Conservation (phyloP, 2,888 invertebrate species). For the Erebia aethiops region DNA sequence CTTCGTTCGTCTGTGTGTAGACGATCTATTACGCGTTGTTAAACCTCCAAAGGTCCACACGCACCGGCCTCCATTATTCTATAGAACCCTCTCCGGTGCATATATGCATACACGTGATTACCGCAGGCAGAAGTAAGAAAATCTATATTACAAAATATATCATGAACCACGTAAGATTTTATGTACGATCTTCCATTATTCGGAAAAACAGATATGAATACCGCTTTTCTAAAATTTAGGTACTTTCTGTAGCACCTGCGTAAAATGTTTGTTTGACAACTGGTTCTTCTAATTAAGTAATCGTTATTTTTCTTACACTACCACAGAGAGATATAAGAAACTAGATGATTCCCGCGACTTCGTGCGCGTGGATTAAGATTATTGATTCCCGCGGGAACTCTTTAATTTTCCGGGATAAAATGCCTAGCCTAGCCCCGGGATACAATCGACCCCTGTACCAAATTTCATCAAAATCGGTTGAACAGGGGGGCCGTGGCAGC, state of each 20-base stretch:
- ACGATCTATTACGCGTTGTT: conserved; percentile 17
- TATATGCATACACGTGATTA: conserved; percentile 2
- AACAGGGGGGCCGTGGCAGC: too few species aligned
- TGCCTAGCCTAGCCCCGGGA: too few species aligned
- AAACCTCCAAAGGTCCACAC: conserved; percentile 19
- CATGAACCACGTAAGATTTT: too few species aligned
- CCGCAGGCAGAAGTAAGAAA: background rate
- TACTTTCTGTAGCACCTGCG: background rate
- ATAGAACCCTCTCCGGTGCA: conserved; percentile 9
- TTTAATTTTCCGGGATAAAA: too few species aligned
- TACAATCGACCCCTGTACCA: too few species aligned
- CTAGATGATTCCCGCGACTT: too few species aligned
- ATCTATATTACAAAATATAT: background rate
- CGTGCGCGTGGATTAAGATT: too few species aligned
- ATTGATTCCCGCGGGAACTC: too few species aligned
- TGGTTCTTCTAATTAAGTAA: background rate
- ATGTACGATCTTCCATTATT: background rate
- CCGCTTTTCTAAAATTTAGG: background rate
- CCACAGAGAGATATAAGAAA: too few species aligned
- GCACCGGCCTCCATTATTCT: conserved; percentile 27
- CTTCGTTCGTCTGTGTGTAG: conserved; percentile 39
- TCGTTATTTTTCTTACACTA: background rate
- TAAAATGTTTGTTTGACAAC: background rate
- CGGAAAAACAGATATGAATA: background rate
- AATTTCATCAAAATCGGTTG: too few species aligned